These are phyloP conservation scores for Hyposoter didymator DNA, from an alignment of 2,888 invertebrate genomes.

Conservation along the genomic window DNA sequence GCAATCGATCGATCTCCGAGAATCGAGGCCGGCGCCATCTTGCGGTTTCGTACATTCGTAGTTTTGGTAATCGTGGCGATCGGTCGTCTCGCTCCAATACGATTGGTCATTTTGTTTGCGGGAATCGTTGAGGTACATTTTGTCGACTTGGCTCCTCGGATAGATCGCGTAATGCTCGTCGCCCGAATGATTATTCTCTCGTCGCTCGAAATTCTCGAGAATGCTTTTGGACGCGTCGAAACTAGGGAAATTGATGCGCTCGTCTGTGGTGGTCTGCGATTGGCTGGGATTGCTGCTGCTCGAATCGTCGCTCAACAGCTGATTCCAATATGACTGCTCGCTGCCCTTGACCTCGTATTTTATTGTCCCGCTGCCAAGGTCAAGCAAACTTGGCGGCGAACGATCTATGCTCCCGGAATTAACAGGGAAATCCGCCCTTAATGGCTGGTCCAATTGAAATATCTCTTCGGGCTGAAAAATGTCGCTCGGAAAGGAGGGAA, in stretches of 20 bases:
- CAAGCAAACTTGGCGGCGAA: slow-evolving; percentile 90
- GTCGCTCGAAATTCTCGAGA: slow-evolving; percentile 66
- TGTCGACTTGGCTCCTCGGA: slow-evolving; percentile 22
- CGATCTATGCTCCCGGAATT: slow-evolving; percentile 84
- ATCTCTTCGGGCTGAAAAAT: slow-evolving; percentile 92
- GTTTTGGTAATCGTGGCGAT: slow-evolving; percentile 68
- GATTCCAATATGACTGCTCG: slow-evolving; percentile 80
- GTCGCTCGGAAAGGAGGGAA: slow-evolving; percentile 87
- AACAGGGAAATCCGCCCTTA: slow-evolving; percentile 87
- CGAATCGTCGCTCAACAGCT: slow-evolving; percentile 82
- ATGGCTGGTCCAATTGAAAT: slow-evolving; percentile 91
- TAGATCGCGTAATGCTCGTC: slow-evolving; percentile 53
- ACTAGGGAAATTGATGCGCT: slow-evolving; percentile 81
- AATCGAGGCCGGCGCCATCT: slow-evolving; percentile 46
- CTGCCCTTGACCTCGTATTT: slow-evolving; percentile 86
- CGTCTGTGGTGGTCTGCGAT: slow-evolving; percentile 85
- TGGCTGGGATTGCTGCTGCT: slow-evolving; percentile 81
- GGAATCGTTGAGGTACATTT: slow-evolving; percentile 14
- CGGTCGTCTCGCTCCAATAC: slow-evolving; percentile 74
- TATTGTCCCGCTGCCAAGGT: slow-evolving; percentile 90
- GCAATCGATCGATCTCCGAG: slow-evolving; percentile 45
- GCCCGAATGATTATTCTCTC: slow-evolving; percentile 7
- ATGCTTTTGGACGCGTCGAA: slow-evolving; percentile 76
- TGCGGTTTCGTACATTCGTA: slow-evolving; percentile 75
- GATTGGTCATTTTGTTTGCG: slow-evolving; percentile 72